Base-by-base conservation (phyloP, 2,113 vertebrate species). In the Gallinago media region DNA sequence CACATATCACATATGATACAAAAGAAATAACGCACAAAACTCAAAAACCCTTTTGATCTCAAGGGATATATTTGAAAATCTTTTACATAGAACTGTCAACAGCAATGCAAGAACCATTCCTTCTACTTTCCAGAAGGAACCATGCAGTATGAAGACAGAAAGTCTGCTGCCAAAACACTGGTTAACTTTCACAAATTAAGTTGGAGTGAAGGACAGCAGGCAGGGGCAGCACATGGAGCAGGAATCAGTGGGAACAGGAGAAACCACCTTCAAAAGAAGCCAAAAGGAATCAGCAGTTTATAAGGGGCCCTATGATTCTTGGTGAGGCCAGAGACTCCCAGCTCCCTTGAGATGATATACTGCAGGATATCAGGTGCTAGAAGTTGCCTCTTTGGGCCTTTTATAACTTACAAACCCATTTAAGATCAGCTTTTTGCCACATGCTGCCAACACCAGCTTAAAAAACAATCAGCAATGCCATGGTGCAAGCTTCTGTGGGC, bases 131-230 rank as follows among this genome's bases (percentile, higher is more conserved):
- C 88, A 92, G 52, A 82, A 80, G 73, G 81, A 77, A 12, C 66
- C 27, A 54, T 0, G 6, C 36, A 61, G 62, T 46, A 77, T 12
- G 36, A 90, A 92, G 83, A 82, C 32, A 78, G 73, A 76, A 73
- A n/a, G 72, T 70, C 79, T 59, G 34, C 63, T 89, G 90, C 75
- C 92, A 89, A 92, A 76, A 94, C 58, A 15, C 49, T 85, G 50
- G 74, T 50, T 88, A 61, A 74, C 42, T 91, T 92, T 78, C 67
- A 80, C 59, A 92, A 95, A 71, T 85, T 89, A 72, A 90, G 46
- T 36, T 85, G 72, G 47, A 88, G 40, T 76, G 36, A 76, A 78
- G 18, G 16, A 6, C 12, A 2, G 3, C 6, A 22, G 47, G 47
- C 11, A 3, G 7, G 15, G 2, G 5, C 15, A 40, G 56, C 20